Conservation (phyloP, 1,140 invertebrate species). For the Anoplophora glabripennis region DNA sequence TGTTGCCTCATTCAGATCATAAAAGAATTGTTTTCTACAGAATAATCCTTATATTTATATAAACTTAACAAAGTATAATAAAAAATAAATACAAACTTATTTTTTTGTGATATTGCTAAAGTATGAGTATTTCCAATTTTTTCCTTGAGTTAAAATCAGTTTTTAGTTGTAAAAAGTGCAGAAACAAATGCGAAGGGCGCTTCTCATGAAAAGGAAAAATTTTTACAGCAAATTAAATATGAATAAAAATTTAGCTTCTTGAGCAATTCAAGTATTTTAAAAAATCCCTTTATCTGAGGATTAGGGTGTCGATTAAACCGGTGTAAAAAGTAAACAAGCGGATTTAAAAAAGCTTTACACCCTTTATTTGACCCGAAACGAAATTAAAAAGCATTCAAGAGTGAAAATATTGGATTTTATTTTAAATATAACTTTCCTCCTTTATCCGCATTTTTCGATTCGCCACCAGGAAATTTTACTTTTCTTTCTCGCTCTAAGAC, state of each 20-base stretch:
- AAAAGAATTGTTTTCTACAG: too few relatives aligned
- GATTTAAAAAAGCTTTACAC: slow-evolving; percentile 20
- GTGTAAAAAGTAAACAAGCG: slow-evolving; percentile 16
- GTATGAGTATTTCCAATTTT: too few relatives aligned
- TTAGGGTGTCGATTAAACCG: slow-evolving; percentile 14
- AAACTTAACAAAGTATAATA: too few relatives aligned
- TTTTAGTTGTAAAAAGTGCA: too few relatives aligned
- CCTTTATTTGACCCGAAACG: slow-evolving; percentile 25
- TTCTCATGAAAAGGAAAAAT: too few relatives aligned
- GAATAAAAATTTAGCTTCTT: slow-evolving; percentile 3
- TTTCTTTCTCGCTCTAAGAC: not conserved
- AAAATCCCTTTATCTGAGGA: slow-evolving; percentile 16
- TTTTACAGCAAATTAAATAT: too few relatives aligned
- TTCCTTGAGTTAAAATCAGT: too few relatives aligned
- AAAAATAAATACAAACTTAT: too few relatives aligned
- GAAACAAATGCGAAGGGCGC: too few relatives aligned
- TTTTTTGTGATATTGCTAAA: too few relatives aligned
- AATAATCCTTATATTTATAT: too few relatives aligned
- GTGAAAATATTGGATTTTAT: slow-evolving; percentile 25
- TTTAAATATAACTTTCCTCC: slow-evolving; percentile 7
- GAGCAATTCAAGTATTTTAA: not conserved
- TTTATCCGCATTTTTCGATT: slow-evolving; percentile 4
- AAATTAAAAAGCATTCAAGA: slow-evolving; percentile 27
- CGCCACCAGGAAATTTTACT: not conserved
- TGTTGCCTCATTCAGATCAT: too few relatives aligned